Conservation (phyloP, 2,113 vertebrate species). For the Drymodes brunneopygia region DNA sequence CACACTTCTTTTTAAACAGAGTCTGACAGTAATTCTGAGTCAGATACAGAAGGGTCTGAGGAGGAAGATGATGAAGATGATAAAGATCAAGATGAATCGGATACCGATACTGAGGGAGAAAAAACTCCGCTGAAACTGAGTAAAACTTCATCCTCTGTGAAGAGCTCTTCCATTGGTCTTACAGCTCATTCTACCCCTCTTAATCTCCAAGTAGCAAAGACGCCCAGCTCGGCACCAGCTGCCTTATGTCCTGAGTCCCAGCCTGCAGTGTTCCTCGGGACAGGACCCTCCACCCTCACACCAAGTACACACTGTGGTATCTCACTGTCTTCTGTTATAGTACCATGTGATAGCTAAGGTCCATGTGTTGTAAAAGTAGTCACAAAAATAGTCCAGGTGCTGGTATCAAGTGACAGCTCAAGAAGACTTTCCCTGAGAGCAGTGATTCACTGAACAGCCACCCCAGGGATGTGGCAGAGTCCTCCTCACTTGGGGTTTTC, state of each 20-base stretch:
- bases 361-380: neutral
- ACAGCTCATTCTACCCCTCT: conserved; percentile 85
- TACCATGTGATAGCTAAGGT: neutral
- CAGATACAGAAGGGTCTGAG: conserved; percentile 86
- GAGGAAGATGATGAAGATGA: conserved; percentile 84
- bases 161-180: conserved; percentile 75
- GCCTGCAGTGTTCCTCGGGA: conserved; percentile 72
- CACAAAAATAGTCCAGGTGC: neutral
- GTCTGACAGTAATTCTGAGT: conserved; percentile 90
- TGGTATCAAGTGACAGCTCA: neutral
- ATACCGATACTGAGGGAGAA: conserved; percentile 84
- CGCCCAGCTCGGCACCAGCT: conserved; percentile 70
- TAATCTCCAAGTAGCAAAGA: conserved; percentile 81
- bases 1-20: conserved; percentile 72
- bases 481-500: neutral
- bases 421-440: neutral
- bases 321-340: conserved; percentile 49
- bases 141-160: conserved; percentile 79
- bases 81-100: conserved; percentile 82
- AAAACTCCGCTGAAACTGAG: conserved; percentile 72
- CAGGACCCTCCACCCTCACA: conserved; percentile 71
- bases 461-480: neutral
- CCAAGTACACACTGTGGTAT: conserved; percentile 80
- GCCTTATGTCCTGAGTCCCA: conserved; percentile 76
- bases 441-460: neutral